These are phyloP conservation scores for Samia ricini DNA, from an alignment of 1,140 invertebrate genomes.

Conservation along the genomic window DNA sequence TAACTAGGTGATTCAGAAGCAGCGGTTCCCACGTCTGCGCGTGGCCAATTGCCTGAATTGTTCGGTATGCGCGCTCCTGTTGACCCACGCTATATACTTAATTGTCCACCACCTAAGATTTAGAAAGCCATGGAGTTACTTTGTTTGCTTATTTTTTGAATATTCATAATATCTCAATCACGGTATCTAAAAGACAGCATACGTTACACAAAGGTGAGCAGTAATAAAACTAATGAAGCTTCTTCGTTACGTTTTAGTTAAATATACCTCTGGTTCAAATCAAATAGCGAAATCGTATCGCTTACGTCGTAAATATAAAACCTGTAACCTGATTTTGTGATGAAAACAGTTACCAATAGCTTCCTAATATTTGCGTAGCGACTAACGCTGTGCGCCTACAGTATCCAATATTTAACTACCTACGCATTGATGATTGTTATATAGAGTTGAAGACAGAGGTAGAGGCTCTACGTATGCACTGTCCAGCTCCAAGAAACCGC, in stretches of 20 bases:
- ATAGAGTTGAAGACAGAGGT: not conserved
- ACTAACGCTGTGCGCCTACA: not conserved
- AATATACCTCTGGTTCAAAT: too few species aligned
- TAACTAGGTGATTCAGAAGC: slow-evolving; percentile 38
- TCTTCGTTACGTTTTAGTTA: too few species aligned
- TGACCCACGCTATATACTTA: slow-evolving; percentile 50
- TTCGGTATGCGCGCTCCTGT: slow-evolving; percentile 49
- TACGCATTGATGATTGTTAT: not conserved
- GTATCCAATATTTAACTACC: not conserved
- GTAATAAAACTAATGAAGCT: not conserved
- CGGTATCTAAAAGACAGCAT: not conserved
- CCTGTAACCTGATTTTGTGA: not conserved
- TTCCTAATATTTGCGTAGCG: not conserved
- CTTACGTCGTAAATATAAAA: not conserved
- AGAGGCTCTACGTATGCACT: slow-evolving; percentile 18
- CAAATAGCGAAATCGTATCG: too few species aligned
- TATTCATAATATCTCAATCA: not conserved
- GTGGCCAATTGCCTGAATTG: slow-evolving; percentile 56
- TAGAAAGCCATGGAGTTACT: slow-evolving; percentile 18
- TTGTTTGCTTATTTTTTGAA: not conserved
- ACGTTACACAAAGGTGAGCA: not conserved
- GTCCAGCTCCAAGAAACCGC: slow-evolving; percentile 24
- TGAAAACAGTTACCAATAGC: not conserved
- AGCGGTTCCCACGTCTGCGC: slow-evolving; percentile 54
- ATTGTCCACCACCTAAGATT: slow-evolving; percentile 51